These are phyloP conservation scores for Sarcophaga variegata DNA, from an alignment of 2,888 invertebrate genomes.

Conservation along the genomic window DNA sequence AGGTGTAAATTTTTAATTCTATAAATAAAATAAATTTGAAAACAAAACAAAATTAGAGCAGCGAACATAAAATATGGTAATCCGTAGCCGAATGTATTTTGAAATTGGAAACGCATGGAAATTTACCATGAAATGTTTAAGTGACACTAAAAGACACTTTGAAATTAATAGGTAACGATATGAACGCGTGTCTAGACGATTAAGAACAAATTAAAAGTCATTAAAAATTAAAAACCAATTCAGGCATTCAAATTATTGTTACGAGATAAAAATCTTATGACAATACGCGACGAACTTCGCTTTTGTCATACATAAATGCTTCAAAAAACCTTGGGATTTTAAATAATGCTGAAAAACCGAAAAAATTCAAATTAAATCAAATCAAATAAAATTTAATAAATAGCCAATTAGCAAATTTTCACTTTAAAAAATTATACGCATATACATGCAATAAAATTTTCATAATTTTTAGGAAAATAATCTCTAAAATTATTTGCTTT, in stretches of 20 bases:
- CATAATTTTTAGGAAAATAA: background rate
- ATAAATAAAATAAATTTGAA: background rate
- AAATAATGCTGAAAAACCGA: background rate
- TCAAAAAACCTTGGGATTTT: background rate
- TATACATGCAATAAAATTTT: background rate
- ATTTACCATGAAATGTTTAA: background rate
- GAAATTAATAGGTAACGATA: background rate
- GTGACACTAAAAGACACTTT: background rate
- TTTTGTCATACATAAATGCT: background rate
- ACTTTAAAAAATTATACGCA: too few species aligned
- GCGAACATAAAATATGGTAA: background rate
- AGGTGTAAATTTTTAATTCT: background rate
- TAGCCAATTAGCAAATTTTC: background rate
- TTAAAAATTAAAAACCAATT: background rate
- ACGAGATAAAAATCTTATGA: too few species aligned
- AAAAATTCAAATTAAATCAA: background rate
- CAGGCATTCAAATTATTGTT: too few species aligned
- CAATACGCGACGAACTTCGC: too few species aligned
- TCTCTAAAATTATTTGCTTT: background rate
- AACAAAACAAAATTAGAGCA: background rate
- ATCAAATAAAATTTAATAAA: background rate
- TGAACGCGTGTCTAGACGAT: background rate
- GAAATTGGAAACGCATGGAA: background rate
- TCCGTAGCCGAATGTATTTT: too few species aligned
- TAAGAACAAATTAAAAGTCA: background rate